Conservation (phyloP, 2,888 invertebrate species). For the Cyaniris semiargus region DNA sequence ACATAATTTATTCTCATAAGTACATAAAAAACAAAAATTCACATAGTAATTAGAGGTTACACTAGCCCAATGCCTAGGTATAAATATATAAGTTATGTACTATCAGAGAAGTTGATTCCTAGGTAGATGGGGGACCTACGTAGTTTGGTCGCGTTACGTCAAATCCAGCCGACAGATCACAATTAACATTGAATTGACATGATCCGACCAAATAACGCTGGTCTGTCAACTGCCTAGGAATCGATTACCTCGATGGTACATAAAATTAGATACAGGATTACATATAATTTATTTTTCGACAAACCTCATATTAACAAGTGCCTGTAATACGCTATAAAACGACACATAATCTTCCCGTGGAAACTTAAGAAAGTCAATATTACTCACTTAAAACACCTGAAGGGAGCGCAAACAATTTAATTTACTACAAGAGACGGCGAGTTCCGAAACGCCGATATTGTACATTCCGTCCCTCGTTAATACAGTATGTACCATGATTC, state of each 20-base stretch:
- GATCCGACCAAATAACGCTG: no score
- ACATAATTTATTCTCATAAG: no score
- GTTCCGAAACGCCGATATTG: conserved; percentile 59
- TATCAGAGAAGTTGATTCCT: no score
- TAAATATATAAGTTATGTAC: no score
- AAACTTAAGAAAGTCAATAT: conserved; percentile 36
- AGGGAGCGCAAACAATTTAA: conserved; percentile 67
- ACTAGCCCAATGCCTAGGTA: not conserved
- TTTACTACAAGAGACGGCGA: conserved; percentile 59
- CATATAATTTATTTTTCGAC: not conserved
- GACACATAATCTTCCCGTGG: conserved; percentile 23
- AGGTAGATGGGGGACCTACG: no score
- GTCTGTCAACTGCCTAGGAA: no score
- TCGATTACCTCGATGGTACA: no score
- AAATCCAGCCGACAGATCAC: no score
- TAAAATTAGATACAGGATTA: not conserved
- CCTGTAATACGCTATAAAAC: not conserved
- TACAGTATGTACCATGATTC: conserved; percentile 43
- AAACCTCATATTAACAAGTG: not conserved
- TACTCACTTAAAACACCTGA: conserved; percentile 48
- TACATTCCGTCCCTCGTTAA: conserved; percentile 62
- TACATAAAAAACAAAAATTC: no score
- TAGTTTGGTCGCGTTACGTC: no score
- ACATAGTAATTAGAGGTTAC: no score
- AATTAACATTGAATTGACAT: no score